Conservation (phyloP, 2,888 invertebrate species). For the Mellilla xanthometata region DNA sequence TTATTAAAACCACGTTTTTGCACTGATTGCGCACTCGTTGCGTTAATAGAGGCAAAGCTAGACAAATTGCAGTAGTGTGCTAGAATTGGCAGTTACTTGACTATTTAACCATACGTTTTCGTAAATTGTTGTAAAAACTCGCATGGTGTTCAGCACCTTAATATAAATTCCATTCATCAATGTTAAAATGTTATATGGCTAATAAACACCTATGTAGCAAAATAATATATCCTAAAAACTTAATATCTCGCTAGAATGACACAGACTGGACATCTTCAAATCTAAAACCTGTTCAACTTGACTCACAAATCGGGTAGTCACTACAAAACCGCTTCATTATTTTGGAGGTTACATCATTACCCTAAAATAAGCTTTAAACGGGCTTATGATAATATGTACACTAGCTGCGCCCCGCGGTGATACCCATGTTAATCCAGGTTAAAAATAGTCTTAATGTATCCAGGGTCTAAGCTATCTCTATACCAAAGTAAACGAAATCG, state of each 20-base stretch:
- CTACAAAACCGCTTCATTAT: constrained; percentile 35
- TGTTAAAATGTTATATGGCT: not conserved
- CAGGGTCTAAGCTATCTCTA: no score
- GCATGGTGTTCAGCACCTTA: constrained; percentile 1
- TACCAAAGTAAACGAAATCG: no score
- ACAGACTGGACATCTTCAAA: constrained; percentile 50
- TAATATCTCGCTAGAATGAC: constrained; percentile 28
- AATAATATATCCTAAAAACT: no score
- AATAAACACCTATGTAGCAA: no score
- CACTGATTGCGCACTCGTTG: constrained; percentile 10
- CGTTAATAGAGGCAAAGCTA: constrained; percentile 10
- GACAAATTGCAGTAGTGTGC: constrained; percentile 15
- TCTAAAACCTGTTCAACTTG: constrained; percentile 55
- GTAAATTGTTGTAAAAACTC: constrained; percentile 7
- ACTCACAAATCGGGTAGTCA: constrained; percentile 38
- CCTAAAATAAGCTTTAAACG: constrained; percentile 5
- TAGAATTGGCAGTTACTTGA: constrained; percentile 6
- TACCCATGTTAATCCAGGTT: no score
- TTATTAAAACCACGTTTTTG: constrained; percentile 14
- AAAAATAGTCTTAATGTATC: no score
- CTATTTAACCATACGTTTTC: constrained; percentile 16
- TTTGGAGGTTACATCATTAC: constrained; percentile 42
- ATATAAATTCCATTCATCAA: constrained; percentile 16
- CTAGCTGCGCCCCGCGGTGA: not conserved
- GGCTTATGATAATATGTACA: not conserved